These are phyloP conservation scores for Antennarius striatus DNA, from an alignment of 2,113 vertebrate genomes.

Conservation along the genomic window DNA sequence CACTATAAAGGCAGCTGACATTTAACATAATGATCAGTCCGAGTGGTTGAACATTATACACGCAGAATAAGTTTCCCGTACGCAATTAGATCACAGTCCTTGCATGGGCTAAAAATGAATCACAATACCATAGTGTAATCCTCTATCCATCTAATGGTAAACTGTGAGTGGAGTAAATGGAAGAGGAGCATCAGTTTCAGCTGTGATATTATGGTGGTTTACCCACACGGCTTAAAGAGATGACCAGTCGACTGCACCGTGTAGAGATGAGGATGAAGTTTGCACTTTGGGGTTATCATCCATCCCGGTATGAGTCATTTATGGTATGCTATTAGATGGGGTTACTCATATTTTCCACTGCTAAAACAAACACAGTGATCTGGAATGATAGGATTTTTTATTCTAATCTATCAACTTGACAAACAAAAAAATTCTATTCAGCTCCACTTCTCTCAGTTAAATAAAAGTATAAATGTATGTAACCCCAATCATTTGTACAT, in stretches of 20 bases:
- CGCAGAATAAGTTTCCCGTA: conserved; percentile 73
- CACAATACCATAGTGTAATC: conserved; percentile 68
- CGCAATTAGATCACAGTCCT: conserved; percentile 71
- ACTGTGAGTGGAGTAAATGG: conserved; percentile 72
- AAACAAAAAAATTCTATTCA: too few relatives aligned
- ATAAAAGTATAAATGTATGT: too few relatives aligned
- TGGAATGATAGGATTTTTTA: conserved; percentile 8
- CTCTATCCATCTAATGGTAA: conserved; percentile 67
- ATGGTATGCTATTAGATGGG: conserved; percentile 58
- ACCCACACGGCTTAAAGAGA: conserved; percentile 61
- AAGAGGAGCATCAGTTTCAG: conserved; percentile 74
- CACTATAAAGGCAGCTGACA: conserved; percentile 72
- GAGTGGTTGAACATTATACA: conserved; percentile 66
- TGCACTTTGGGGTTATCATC: conserved; percentile 60
- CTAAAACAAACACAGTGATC: conserved; percentile 33
- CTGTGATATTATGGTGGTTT: conserved; percentile 69
- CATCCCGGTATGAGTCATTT: conserved; percentile 64
- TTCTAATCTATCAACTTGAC: conserved; percentile 5
- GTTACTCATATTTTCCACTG: conserved; percentile 54
- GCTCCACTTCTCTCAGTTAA: too few relatives aligned
- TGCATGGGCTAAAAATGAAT: conserved; percentile 70
- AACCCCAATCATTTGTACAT: too few relatives aligned
- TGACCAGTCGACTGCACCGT: conserved; percentile 63
- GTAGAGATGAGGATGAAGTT: conserved; percentile 60
- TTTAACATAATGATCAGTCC: conserved; percentile 78